Percentiles rank a stretch among this genome's conserved stretches.
These are phyloP conservation scores for Pelecanus crispus DNA, from an alignment of 2,113 vertebrate species.

Conservation along the genomic window DNA sequence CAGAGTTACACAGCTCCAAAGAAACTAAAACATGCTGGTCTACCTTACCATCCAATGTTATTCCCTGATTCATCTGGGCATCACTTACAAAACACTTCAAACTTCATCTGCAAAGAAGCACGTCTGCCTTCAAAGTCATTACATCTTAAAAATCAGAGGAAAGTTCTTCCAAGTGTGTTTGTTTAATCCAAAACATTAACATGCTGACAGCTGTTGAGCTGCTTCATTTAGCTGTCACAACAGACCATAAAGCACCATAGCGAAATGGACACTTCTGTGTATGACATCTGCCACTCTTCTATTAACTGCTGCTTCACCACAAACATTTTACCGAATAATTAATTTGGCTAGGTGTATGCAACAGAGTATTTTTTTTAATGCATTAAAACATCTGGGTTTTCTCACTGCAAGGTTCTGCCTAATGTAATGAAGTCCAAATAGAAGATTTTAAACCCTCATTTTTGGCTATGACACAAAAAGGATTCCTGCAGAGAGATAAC, in stretches of 20 bases:
- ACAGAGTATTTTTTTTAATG: neutral
- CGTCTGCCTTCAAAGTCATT: neutral
- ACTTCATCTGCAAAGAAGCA: neutral
- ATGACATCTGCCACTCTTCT: conserved; percentile 48
- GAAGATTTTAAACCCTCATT: neutral
- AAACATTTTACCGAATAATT: conserved; percentile 44
- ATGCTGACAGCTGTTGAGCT: neutral
- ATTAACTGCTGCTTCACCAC: neutral
- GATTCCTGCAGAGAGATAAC: neutral
- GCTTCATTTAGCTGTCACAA: conserved; percentile 34
- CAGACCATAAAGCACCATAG: neutral
- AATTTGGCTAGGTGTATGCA: conserved; percentile 49
- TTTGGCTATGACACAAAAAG: neutral
- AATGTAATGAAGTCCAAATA: neutral
- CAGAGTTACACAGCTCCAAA: neutral
- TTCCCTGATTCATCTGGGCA: neutral
- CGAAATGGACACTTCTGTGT: conserved; percentile 32
- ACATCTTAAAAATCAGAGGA: conserved; percentile 13
- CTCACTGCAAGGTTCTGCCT: neutral
- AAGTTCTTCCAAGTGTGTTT: conserved; percentile 48
- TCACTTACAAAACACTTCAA: neutral
- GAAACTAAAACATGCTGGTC: neutral
- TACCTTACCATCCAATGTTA: neutral
- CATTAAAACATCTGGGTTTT: conserved; percentile 64
- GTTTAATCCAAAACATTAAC: conserved; percentile 8